phyloP scores from a whole-genome alignment of 2,113 vertebrate species.

The Alethe diademata region DNA sequence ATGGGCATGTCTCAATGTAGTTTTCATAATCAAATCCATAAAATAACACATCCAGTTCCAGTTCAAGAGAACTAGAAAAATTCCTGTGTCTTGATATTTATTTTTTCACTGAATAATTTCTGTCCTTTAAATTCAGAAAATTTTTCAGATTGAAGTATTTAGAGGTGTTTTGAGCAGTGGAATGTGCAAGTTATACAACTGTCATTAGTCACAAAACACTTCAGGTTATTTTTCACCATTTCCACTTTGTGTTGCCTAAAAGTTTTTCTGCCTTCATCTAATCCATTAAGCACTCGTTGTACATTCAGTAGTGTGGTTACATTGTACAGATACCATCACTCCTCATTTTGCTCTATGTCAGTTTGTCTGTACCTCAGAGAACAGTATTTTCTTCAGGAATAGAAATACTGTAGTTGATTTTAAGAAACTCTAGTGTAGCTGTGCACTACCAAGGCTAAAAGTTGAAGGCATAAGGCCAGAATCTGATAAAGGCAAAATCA shows the following conservation, averaged over 20 bases:
- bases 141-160: background rate
- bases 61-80: background rate
- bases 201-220: background rate
- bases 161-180: background rate
- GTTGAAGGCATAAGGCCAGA: background rate
- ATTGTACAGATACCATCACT: background rate
- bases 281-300: background rate
- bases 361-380: background rate
- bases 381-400: background rate
- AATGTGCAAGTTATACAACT: background rate
- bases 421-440: background rate
- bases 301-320: background rate
- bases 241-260: background rate
- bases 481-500: background rate
- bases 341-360: background rate
- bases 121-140: background rate
- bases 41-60: background rate
- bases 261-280: background rate
- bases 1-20: rapidly evolving
- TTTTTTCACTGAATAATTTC: background rate
- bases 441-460: background rate
- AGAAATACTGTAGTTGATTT: background rate
- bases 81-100: background rate
- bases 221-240: background rate
- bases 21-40: background rate